Evolutionary conservation across 2,888 invertebrate species (phyloP).

Genomic region (Eledone cirrhosa): DNA sequence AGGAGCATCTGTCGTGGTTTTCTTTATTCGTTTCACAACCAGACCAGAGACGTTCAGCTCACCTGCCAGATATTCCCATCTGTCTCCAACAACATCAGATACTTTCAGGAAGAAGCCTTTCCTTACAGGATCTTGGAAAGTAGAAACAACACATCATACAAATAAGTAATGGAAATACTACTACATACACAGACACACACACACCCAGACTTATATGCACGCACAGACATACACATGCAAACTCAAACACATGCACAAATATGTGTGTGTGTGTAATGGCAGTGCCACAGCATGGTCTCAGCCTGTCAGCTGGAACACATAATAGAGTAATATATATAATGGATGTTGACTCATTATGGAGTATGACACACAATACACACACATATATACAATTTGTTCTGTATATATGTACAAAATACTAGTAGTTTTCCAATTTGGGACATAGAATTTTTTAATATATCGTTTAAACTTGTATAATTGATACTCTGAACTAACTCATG

Average conservation of each 20-base stretch:
- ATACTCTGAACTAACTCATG: no score
- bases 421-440: no score
- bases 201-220: not conserved
- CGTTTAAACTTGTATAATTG: no score
- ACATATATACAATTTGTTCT: not conserved
- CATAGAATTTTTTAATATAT: no score
- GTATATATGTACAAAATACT: no score
- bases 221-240: not conserved
- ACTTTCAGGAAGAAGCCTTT: not conserved
- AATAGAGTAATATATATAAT: no score
- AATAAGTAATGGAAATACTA: no score
- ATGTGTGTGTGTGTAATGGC: not conserved
- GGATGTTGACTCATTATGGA: not conserved
- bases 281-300: no score
- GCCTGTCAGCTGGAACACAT: no score
- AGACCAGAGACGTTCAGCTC: not conserved
- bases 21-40: not conserved
- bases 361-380: not conserved
- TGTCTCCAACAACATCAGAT: not conserved
- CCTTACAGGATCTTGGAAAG: not conserved
- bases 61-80: constrained; percentile 3
- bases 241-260: not conserved
- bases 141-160: no score
- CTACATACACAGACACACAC: not conserved
- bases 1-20: not conserved